Evolutionary conservation across 2,888 invertebrate genomes (phyloP).

Genomic region (Tineola bisselliella): DNA sequence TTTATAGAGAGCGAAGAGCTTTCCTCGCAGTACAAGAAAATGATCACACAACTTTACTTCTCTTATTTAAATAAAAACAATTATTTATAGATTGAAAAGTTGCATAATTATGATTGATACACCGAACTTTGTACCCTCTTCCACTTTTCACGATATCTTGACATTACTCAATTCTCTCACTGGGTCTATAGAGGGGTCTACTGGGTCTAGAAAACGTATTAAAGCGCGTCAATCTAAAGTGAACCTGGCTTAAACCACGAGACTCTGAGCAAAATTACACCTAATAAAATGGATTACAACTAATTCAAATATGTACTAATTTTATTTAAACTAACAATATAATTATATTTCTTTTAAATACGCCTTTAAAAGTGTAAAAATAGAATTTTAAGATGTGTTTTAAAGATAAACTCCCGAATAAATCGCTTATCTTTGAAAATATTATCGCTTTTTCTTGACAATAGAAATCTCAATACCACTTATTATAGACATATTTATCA

Average conservation of each 20-base stretch:
- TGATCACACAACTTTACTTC: too few species aligned
- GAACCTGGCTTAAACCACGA: background rate
- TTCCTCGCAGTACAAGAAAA: too few species aligned
- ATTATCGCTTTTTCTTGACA: background rate
- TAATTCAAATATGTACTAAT: slow-evolving; percentile 59
- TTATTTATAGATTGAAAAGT: too few species aligned
- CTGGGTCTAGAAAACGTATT: too few species aligned
- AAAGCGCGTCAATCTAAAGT: too few species aligned
- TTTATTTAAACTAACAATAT: slow-evolving; percentile 60
- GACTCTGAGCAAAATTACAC: slow-evolving; percentile 39
- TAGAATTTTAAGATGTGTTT: slow-evolving; percentile 46
- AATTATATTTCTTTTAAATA: slow-evolving; percentile 44
- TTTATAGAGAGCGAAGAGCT: too few species aligned
- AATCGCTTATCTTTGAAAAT: slow-evolving; percentile 16
- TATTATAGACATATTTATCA: background rate
- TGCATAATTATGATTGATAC: too few species aligned
- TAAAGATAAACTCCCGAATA: slow-evolving; percentile 48
- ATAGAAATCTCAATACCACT: background rate
- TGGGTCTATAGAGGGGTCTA: too few species aligned
- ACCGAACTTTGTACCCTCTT: too few species aligned
- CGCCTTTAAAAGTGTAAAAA: slow-evolving; percentile 55
- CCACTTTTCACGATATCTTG: too few species aligned
- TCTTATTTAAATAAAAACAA: too few species aligned
- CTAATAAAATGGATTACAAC: slow-evolving; percentile 61
- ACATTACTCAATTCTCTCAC: too few species aligned